phyloP scores from a whole-genome alignment of 1,140 invertebrate genomes.

The Magallana angulata region DNA sequence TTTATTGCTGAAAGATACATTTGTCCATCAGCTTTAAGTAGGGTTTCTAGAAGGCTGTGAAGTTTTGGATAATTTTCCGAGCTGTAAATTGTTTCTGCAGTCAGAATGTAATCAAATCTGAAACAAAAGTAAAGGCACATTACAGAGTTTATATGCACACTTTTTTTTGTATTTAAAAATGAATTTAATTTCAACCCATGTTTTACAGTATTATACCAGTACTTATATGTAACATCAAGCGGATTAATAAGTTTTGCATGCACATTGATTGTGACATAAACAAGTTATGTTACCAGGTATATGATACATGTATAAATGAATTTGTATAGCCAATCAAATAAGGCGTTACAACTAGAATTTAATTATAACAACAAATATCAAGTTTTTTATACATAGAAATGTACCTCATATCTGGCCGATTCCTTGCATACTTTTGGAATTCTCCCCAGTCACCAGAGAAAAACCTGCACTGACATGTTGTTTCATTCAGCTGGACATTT shows the following conservation, averaged over 20 bases:
- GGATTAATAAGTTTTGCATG: too few relatives aligned
- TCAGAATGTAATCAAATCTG: constrained; percentile 91
- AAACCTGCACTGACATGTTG: constrained; percentile 81
- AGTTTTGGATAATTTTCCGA: constrained; percentile 88
- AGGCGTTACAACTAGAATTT: too few relatives aligned
- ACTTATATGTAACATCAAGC: too few relatives aligned
- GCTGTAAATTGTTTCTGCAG: constrained; percentile 95
- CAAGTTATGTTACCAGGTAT: too few relatives aligned
- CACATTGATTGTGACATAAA: too few relatives aligned
- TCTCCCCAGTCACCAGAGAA: constrained; percentile 89
- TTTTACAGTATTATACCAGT: too few relatives aligned
- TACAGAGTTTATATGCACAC: constrained; percentile 7
- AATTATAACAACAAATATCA: too few relatives aligned
- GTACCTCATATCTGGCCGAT: neutral
- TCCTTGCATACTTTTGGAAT: constrained; percentile 39
- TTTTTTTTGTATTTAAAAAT: neutral
- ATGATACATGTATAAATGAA: too few relatives aligned
- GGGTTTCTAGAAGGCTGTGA: constrained; percentile 84
- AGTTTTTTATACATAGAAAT: too few relatives aligned
- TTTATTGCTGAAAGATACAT: constrained; percentile 80
- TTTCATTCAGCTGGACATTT: constrained; percentile 84
- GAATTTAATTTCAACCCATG: too few relatives aligned
- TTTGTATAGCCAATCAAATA: too few relatives aligned
- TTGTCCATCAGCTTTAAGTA: constrained; percentile 84
- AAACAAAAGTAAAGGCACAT: constrained; percentile 42